Evolutionary conservation across 1,140 invertebrate species (phyloP).

Genomic region (Meloidogyne hapla): DNA sequence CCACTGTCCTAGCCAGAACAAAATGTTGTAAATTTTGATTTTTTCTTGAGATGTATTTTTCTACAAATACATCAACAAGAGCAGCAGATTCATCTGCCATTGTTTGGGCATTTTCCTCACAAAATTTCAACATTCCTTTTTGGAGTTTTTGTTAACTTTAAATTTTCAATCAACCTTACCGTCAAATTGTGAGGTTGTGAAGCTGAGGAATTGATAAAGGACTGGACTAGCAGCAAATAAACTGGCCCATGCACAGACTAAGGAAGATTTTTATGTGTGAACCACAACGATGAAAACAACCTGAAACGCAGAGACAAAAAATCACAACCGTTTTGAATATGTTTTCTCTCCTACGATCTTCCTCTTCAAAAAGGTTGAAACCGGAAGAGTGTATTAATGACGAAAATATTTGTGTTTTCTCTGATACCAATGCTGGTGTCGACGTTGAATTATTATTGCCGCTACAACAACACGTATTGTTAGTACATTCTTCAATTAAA

Average conservation of each 20-base stretch:
- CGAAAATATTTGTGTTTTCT: not conserved
- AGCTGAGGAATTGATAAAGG: constrained; percentile 45
- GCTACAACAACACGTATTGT: not conserved
- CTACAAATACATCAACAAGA: constrained; percentile 7
- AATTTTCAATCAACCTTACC: constrained; percentile 1
- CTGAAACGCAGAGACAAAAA: constrained; percentile 40
- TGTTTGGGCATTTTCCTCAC: constrained; percentile 45
- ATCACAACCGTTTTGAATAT: constrained; percentile 51
- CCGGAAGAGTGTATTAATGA: not conserved
- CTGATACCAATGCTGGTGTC: not conserved
- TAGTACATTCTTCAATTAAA: not conserved
- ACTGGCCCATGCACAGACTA: constrained; percentile 41
- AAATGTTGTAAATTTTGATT: not conserved
- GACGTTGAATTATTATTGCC: not conserved
- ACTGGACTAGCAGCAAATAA: constrained; percentile 39
- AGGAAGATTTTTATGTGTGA: not conserved
- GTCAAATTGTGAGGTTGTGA: constrained; percentile 44
- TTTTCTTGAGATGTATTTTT: not conserved
- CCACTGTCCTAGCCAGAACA: not conserved
- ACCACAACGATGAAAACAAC: not conserved
- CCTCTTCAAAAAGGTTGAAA: constrained; percentile 24
- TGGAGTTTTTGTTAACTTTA: not conserved
- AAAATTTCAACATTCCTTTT: constrained; percentile 42
- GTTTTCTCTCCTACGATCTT: constrained; percentile 35
- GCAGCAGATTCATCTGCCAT: constrained; percentile 40